These are phyloP conservation scores for Leistus spinibarbis DNA, from an alignment of 2,888 invertebrate species.

Conservation along the genomic window DNA sequence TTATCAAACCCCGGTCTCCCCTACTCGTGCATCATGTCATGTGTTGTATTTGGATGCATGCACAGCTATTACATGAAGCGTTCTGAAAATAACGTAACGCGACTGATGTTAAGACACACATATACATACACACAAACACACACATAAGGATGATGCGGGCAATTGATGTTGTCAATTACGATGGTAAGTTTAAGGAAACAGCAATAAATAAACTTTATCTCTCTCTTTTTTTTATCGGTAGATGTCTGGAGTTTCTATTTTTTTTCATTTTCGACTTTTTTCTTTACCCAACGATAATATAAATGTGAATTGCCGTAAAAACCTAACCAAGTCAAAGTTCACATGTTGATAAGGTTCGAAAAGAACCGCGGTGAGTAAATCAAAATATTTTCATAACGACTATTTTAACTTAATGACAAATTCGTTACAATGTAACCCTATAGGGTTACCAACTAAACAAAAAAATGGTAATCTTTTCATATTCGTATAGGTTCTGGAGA, in stretches of 20 bases:
- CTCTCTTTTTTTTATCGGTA: neutral
- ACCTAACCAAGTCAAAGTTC: slow-evolving; percentile 29
- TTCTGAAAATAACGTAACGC: neutral
- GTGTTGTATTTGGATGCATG: neutral
- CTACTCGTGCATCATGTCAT: neutral
- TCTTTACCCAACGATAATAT: slow-evolving; percentile 16
- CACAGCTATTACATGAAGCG: neutral
- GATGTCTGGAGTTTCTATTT: slow-evolving; percentile 26
- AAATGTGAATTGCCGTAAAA: slow-evolving; percentile 16
- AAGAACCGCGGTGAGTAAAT: neutral
- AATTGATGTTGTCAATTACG: slow-evolving; percentile 37
- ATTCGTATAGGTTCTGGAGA: too few relatives aligned
- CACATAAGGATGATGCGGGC: slow-evolving; percentile 1
- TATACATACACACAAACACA: too few relatives aligned
- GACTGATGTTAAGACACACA: neutral
- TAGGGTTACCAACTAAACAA: too few relatives aligned
- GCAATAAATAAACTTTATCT: slow-evolving; percentile 36
- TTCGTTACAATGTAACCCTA: too few relatives aligned
- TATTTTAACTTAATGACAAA: neutral
- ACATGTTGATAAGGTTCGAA: slow-evolving; percentile 18
- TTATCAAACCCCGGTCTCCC: neutral
- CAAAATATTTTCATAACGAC: neutral
- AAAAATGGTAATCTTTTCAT: too few relatives aligned
- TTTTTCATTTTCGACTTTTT: neutral
- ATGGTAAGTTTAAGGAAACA: slow-evolving; percentile 31